phyloP scores from a whole-genome alignment of 2,113 vertebrate species.

The Perccottus glenii region DNA sequence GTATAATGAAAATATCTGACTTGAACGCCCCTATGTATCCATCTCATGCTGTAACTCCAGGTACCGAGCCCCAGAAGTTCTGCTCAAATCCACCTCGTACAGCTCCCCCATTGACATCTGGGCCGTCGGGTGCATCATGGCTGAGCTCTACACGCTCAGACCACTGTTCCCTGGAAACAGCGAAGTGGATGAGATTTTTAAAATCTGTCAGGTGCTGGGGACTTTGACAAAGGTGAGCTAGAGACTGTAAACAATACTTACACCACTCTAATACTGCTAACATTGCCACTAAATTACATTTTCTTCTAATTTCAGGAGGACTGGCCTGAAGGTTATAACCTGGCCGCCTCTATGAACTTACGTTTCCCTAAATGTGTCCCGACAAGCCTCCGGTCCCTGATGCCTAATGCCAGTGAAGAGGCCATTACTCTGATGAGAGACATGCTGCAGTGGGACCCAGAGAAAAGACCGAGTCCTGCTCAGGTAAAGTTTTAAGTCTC shows the following conservation, averaged over 20 bases:
- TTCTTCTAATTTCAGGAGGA: constrained; percentile 78
- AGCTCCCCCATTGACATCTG: constrained; percentile 95
- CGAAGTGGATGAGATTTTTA: constrained; percentile 95
- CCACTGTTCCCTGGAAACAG: constrained; percentile 95
- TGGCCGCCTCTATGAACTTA: constrained; percentile 90
- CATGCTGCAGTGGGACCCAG: constrained; percentile 91
- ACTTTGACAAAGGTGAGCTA: constrained; percentile 88
- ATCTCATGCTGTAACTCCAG: constrained; percentile 60
- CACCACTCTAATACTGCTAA: no score
- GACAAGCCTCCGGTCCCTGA: constrained; percentile 89
- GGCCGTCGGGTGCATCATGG: constrained; percentile 97
- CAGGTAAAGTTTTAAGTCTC: constrained; percentile 87
- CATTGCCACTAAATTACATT: no score
- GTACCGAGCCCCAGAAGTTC: constrained; percentile 94
- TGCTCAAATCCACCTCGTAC: constrained; percentile 87
- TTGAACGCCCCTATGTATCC: not conserved
- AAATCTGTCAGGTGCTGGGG: constrained; percentile 95
- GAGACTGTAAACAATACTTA: no score
- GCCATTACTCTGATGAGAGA: constrained; percentile 89
- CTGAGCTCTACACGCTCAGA: constrained; percentile 89
- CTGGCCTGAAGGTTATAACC: constrained; percentile 91
- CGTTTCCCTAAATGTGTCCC: constrained; percentile 90
- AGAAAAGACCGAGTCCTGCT: constrained; percentile 89
- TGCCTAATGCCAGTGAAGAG: constrained; percentile 90
- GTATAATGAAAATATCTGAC: not conserved